Conservation (phyloP, 2,797 vertebrate species). For the Graptemys geographica region DNA sequence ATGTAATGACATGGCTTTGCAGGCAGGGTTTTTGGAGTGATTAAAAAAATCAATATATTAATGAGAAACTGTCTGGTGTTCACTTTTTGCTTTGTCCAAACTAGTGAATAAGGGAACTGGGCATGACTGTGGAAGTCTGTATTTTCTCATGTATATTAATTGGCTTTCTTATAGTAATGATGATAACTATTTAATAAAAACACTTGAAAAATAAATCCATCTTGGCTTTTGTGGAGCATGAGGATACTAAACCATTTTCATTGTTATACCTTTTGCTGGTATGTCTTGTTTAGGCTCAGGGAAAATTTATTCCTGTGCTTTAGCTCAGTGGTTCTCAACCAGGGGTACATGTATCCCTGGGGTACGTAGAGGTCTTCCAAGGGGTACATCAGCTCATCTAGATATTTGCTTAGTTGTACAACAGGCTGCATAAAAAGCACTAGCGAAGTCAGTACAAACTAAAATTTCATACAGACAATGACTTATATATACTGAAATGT, state of each 20-base stretch:
- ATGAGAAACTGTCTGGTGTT: background rate
- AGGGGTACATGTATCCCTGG: too few species aligned
- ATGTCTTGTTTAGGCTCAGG: background rate
- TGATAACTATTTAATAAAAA: background rate
- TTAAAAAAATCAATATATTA: background rate
- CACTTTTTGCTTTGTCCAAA: background rate
- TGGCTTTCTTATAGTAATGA: background rate
- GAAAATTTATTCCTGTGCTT: background rate
- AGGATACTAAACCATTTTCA: background rate
- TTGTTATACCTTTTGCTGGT: background rate
- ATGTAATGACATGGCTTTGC: background rate
- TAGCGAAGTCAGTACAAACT: too few species aligned
- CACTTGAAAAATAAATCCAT: background rate
- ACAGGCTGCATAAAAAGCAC: too few species aligned
- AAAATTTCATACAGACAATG: too few species aligned
- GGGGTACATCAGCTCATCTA: too few species aligned
- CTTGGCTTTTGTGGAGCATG: background rate
- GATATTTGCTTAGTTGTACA: too few species aligned
- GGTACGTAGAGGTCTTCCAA: too few species aligned
- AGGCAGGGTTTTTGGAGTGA: fast-evolving
- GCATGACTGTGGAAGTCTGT: background rate
- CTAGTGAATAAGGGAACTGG: background rate
- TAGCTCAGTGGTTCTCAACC: background rate
- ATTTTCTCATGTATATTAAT: background rate
- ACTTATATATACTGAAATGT: too few species aligned